phyloP scores from a whole-genome alignment of 2,888 invertebrate species.

The Xestia rhomboidea region DNA sequence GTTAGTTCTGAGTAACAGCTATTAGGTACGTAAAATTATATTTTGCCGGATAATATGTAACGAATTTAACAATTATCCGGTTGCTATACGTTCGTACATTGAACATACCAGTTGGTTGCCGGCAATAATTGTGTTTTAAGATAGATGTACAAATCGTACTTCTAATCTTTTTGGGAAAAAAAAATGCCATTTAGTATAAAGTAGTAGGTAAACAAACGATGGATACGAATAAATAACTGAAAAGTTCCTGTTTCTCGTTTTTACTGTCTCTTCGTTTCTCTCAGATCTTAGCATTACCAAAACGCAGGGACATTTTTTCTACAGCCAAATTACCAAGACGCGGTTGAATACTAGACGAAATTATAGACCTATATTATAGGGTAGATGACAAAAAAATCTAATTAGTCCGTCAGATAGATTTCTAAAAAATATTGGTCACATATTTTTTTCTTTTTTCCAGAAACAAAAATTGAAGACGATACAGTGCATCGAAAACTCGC shows the following conservation, averaged over 20 bases:
- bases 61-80: conserved; percentile 8
- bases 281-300: not conserved
- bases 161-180: not conserved
- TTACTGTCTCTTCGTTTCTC: not conserved
- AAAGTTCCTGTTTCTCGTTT: conserved; percentile 18
- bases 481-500: no score
- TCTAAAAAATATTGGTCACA: no score
- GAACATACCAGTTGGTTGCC: not conserved
- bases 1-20: conserved; percentile 33
- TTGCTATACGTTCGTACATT: not conserved
- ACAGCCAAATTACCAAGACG: not conserved
- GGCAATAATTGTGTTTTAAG: not conserved
- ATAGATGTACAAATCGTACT: no score
- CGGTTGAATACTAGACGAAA: no score
- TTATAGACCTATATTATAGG: no score
- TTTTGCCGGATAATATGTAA: conserved; percentile 28
- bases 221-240: conserved; percentile 14
- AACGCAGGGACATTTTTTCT: not conserved
- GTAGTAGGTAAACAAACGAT: not conserved
- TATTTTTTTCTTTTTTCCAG: no score
- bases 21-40: conserved; percentile 27
- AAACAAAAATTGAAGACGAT: no score
- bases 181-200: not conserved
- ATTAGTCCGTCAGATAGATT: no score
- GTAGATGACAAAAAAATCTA: no score